Conservation (phyloP, 37 sponge, comb jelly and placozoan genomes). For the Halichondria panicea region DNA sequence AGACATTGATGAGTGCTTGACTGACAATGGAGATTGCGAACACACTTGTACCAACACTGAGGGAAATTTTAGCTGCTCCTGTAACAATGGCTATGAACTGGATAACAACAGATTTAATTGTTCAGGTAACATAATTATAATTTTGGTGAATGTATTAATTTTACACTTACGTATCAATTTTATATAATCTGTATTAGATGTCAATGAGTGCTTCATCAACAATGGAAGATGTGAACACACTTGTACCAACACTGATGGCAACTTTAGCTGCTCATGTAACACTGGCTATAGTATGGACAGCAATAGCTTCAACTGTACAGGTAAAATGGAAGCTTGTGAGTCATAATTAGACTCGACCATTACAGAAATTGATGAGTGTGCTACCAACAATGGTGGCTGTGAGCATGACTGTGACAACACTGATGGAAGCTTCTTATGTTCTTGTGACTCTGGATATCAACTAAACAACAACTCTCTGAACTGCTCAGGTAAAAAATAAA, state of each 20-base stretch:
- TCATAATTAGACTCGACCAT: too few species aligned
- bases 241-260: conserved; percentile 31
- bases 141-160: neutral
- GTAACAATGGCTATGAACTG: conserved; percentile 23
- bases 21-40: conserved; percentile 8
- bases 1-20: conserved; percentile 43
- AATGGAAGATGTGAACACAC: neutral
- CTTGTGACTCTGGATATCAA: too few species aligned
- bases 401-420: too few species aligned
- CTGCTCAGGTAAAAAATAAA: too few species aligned
- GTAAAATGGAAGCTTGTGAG: too few species aligned
- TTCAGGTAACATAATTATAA: neutral
- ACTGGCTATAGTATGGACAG: conserved; percentile 5
- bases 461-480: too few species aligned
- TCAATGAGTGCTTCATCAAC: conserved; percentile 13
- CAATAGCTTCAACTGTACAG: neutral
- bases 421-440: too few species aligned
- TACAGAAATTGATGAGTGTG: too few species aligned
- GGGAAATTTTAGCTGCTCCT: conserved; percentile 42
- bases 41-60: conserved; percentile 38
- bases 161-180: neutral
- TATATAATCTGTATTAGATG: conserved; percentile 7
- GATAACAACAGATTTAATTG: neutral
- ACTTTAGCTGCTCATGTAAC: conserved; percentile 15
- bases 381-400: too few species aligned